Evolutionary conservation across 2,888 invertebrate species (phyloP).

Genomic region (Aphidius colemani): DNA sequence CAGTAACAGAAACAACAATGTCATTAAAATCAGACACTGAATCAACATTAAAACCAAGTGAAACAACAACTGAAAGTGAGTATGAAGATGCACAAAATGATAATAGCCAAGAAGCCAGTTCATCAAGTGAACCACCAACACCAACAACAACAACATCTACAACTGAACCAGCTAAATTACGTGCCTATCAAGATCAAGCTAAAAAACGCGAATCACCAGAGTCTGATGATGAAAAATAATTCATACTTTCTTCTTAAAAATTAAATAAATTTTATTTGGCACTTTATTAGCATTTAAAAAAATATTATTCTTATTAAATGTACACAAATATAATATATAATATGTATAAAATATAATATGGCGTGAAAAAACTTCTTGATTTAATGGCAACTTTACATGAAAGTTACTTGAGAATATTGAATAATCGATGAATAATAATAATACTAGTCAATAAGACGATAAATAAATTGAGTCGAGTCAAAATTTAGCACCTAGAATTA

Average conservation of each 20-base stretch:
- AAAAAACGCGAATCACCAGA: conserved; percentile 10
- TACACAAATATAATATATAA: conserved; percentile 10
- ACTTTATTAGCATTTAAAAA: conserved; percentile 55
- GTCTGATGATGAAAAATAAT: conserved; percentile 6
- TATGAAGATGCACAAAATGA: neutral
- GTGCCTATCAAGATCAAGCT: neutral
- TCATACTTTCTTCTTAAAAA: neutral
- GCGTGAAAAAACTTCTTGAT: conserved; percentile 37
- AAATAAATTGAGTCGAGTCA: neutral
- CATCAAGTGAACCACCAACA: neutral
- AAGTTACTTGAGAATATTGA: neutral
- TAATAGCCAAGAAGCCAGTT: neutral
- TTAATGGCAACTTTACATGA: neutral
- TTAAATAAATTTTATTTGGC: conserved; percentile 53
- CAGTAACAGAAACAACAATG: neutral
- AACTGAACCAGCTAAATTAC: neutral
- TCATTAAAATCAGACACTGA: neutral
- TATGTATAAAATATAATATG: conserved; percentile 48
- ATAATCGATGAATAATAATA: neutral
- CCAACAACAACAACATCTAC: neutral
- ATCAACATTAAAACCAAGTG: neutral
- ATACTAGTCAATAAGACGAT: neutral
- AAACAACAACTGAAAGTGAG: conserved; percentile 5
- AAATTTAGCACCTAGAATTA: neutral
- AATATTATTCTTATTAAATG: conserved; percentile 26